These are phyloP conservation scores for Drosophila mimica DNA, from an alignment of 2,888 invertebrate genomes.

Conservation along the genomic window DNA sequence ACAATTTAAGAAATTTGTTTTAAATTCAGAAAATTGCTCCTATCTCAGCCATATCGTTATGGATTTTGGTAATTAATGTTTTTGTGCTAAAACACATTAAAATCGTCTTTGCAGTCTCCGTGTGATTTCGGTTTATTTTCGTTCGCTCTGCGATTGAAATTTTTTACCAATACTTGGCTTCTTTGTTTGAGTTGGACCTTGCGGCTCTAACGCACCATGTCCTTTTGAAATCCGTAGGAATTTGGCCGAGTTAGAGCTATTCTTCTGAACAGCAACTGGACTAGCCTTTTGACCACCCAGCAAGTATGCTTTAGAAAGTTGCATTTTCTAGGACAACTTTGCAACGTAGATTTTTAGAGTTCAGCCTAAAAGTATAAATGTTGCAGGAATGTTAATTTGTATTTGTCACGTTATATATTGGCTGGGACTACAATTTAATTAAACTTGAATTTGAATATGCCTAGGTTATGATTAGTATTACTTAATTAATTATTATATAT, in stretches of 20 bases:
- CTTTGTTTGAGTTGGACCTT: not conserved
- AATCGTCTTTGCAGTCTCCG: too few species aligned
- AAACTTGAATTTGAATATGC: not conserved
- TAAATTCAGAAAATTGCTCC: rapidly evolving
- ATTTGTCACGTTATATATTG: not conserved
- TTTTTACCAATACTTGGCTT: too few species aligned
- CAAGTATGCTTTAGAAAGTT: not conserved
- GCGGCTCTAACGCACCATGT: not conserved
- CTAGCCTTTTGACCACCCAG: not conserved
- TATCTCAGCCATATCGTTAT: not conserved
- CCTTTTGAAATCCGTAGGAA: too few species aligned
- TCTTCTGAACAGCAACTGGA: not conserved
- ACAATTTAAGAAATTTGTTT: not conserved
- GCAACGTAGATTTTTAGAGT: not conserved
- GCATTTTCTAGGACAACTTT: not conserved
- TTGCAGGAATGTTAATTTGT: not conserved
- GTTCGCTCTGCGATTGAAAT: too few species aligned
- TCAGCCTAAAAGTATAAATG: not conserved
- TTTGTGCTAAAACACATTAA: too few species aligned
- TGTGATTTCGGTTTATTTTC: too few species aligned
- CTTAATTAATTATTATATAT: not conserved
- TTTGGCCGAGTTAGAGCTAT: not conserved
- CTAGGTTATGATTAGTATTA: not conserved
- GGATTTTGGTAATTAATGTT: not conserved
- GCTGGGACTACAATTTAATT: not conserved